These are phyloP conservation scores for Trialeurodes vaporariorum DNA, from an alignment of 1,140 invertebrate species.

Conservation along the genomic window DNA sequence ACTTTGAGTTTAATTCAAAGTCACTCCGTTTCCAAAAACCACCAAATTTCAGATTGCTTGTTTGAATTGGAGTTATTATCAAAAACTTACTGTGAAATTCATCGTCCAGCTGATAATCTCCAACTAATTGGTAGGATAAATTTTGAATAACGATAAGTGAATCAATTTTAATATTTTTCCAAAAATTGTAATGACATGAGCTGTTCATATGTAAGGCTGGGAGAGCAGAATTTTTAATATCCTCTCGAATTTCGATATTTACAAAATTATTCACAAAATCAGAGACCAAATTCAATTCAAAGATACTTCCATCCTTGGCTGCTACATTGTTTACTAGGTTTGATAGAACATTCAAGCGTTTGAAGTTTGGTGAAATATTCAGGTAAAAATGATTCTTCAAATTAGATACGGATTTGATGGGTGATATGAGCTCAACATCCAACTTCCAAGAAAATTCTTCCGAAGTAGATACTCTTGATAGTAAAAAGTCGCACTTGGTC, in stretches of 20 bases:
- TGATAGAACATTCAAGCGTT: neutral
- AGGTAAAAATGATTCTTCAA: neutral
- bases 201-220: neutral
- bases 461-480: neutral
- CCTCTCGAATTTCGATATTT: neutral
- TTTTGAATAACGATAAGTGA: neutral
- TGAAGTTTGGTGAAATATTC: neutral
- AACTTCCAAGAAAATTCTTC: neutral
- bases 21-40: no score
- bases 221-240: neutral
- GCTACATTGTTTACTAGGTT: neutral
- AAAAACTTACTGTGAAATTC: neutral
- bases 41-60: neutral
- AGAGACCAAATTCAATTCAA: neutral
- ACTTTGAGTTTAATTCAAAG: no score
- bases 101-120: neutral
- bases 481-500: neutral
- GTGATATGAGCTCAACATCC: neutral
- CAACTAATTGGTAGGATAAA: neutral
- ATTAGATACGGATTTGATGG: neutral
- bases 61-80: neutral
- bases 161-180: neutral
- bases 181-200: neutral
- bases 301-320: neutral
- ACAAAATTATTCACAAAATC: neutral